These are phyloP conservation scores for Seriola dumerili DNA, from an alignment of 2,113 vertebrate genomes.

Conservation along the genomic window DNA sequence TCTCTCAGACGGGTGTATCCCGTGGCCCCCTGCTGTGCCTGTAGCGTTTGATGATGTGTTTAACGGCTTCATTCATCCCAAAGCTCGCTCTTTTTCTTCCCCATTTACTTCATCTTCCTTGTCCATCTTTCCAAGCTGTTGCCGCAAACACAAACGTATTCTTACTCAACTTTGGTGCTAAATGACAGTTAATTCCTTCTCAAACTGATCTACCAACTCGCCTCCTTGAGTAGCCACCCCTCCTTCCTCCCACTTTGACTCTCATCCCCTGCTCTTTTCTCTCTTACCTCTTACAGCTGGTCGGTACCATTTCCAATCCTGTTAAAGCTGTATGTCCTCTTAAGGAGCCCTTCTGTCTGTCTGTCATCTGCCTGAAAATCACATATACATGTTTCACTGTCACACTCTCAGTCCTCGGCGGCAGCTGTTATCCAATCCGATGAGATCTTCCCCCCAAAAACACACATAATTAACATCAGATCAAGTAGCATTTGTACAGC, in stretches of 20 bases:
- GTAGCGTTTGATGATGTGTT: slow-evolving; percentile 77
- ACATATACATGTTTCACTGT: slow-evolving; percentile 71
- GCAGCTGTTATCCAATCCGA: slow-evolving; percentile 65
- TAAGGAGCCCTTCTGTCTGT: slow-evolving; percentile 70
- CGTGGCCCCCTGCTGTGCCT: slow-evolving; percentile 78
- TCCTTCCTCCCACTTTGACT: slow-evolving; percentile 65
- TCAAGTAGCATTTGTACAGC: slow-evolving; percentile 20
- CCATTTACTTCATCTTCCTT: slow-evolving; percentile 29
- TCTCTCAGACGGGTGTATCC: slow-evolving; percentile 73
- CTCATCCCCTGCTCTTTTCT: slow-evolving; percentile 69
- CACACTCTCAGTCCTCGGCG: slow-evolving; percentile 48
- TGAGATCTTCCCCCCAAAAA: slow-evolving; percentile 30
- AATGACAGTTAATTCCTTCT: slow-evolving; percentile 56
- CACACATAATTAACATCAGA: slow-evolving; percentile 44
- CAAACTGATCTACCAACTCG: slow-evolving; percentile 36
- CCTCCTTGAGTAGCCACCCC: slow-evolving; percentile 37
- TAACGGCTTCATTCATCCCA: slow-evolving; percentile 68
- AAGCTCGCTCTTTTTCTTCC: slow-evolving; percentile 38
- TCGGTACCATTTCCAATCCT: slow-evolving; percentile 81
- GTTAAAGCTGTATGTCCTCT: slow-evolving; percentile 76
- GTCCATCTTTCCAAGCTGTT: slow-evolving; percentile 28
- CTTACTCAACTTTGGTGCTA: slow-evolving; percentile 43
- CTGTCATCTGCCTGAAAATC: slow-evolving; percentile 70
- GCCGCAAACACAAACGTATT: slow-evolving; percentile 36
- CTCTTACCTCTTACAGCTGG: slow-evolving; percentile 70